A percentile compares a stretch with the other conserved stretches of the same genome.
Evolutionary conservation across 2,113 vertebrate genomes (phyloP).

Genomic region (Cyanoramphus novaezelandiae): DNA sequence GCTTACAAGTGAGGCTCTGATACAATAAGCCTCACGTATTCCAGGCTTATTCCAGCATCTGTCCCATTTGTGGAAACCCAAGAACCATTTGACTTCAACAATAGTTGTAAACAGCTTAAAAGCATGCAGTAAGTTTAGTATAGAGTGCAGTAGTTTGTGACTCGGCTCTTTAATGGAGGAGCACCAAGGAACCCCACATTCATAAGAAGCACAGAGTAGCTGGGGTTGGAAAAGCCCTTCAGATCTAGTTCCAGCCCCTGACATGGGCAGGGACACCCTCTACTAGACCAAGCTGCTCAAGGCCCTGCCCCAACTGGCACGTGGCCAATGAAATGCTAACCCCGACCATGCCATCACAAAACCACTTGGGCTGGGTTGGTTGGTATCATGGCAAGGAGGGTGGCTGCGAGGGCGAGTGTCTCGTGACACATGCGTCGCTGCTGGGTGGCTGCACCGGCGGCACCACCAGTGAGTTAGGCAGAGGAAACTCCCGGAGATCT

Average conservation of each 20-base stretch:
- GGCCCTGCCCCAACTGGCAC: rapidly evolving
- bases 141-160: rapidly evolving
- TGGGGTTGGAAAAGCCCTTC: neutral
- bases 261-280: neutral
- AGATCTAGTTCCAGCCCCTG: neutral
- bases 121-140: rapidly evolving
- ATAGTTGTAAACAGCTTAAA: neutral
- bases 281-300: neutral
- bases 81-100: neutral
- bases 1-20: neutral
- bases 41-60: neutral
- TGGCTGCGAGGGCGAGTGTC: neutral
- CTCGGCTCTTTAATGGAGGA: neutral
- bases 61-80: rapidly evolving
- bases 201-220: neutral
- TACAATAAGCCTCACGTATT: neutral
- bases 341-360: rapidly evolving
- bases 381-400: neutral
- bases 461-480: neutral
- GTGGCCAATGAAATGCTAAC: neutral
- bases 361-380: rapidly evolving
- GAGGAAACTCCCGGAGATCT: neutral
- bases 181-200: rapidly evolving
- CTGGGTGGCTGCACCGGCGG: neutral
- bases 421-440: rapidly evolving